Base-by-base conservation (phyloP, 2,888 invertebrate species). In the Agrenia bidenticulata region DNA sequence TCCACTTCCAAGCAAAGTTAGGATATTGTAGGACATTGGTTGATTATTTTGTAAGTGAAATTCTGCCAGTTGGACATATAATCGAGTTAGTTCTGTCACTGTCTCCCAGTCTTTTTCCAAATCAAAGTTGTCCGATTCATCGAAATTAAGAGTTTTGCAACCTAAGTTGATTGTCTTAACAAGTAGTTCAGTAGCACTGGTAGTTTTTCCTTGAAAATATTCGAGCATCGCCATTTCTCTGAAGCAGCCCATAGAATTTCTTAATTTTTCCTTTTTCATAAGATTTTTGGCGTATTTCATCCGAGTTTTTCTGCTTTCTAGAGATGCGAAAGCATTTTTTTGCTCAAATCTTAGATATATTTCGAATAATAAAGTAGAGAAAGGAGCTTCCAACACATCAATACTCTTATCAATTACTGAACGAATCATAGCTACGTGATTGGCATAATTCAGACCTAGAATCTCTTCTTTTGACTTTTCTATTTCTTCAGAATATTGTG, bases 191-290 rank as follows among this genome's bases (percentile, higher is more conserved):
- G 59, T 62, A n/a, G 68, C 66, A 58, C 66, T 70, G 7, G 59
- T 42, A 21, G 45, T 55, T 13, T 60, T 55, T 19, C 69, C 72
- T 11, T 62, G 69, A 57, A 70, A 74, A 55, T 72, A 73, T 54
- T 76, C 76, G 32, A 76, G 39, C 64, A 73, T 55, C 5, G 73
- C 72, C 27, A 76, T 55, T 64, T 76, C 76, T 17, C 67, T 54
- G 58, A 72, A 76, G 9, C 61, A 61, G 49, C 64, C 67, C 24
- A 66, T 55, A 2, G 67, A 66, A 59, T 72, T 73, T n/a, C 74
- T 45, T 11, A 76, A 42, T 63, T 73, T 73, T 19, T 74, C 74
- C 53, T 74, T 64, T 42, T 73, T 67, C 60, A 76, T 61, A 2
- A 76, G 41, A 21, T 54, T 65, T 32, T 71, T 73, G 2, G 66